Evolutionary conservation across 2,888 invertebrate genomes (phyloP).

Genomic region (Andrena flavipes): DNA sequence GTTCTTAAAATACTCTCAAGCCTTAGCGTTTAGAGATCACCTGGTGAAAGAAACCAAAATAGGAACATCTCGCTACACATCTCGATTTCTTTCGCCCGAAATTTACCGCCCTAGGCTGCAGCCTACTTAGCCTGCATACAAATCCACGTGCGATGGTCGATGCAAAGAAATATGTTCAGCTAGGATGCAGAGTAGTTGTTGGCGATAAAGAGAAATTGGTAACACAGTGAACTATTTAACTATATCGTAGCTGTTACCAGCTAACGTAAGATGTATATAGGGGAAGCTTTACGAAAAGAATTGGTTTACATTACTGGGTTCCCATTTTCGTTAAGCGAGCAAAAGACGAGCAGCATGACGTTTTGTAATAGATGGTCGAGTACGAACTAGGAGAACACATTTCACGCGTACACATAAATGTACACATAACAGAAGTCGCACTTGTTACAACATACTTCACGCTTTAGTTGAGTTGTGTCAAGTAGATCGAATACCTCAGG

Average conservation of each 20-base stretch:
- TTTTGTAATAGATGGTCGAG: slow-evolving; percentile 50
- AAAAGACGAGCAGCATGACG: slow-evolving; percentile 38
- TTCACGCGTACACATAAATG: slow-evolving; percentile 52
- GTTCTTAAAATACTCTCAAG: too few species aligned
- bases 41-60: too few species aligned
- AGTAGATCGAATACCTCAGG: slow-evolving; percentile 67
- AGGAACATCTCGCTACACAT: too few species aligned
- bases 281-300: slow-evolving; percentile 32
- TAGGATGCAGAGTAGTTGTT: slow-evolving; percentile 44
- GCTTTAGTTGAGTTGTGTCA: slow-evolving; percentile 71
- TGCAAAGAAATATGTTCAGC: slow-evolving; percentile 29
- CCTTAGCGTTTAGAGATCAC: too few species aligned
- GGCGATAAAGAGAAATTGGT: slow-evolving; percentile 33
- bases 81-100: too few species aligned
- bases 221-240: slow-evolving; percentile 53
- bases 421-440: slow-evolving; percentile 62
- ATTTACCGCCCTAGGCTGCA: too few species aligned
- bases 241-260: slow-evolving; percentile 59
- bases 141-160: slow-evolving; percentile 24
- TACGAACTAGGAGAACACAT: slow-evolving; percentile 43
- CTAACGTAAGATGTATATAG: slow-evolving; percentile 59
- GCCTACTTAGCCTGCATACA: slow-evolving; percentile 17
- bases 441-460: slow-evolving; percentile 77
- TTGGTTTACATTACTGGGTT: slow-evolving; percentile 14
- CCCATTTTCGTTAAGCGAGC: slow-evolving; percentile 35